phyloP scores from a whole-genome alignment of 2,113 vertebrate species.

The Xenus cinereus region DNA sequence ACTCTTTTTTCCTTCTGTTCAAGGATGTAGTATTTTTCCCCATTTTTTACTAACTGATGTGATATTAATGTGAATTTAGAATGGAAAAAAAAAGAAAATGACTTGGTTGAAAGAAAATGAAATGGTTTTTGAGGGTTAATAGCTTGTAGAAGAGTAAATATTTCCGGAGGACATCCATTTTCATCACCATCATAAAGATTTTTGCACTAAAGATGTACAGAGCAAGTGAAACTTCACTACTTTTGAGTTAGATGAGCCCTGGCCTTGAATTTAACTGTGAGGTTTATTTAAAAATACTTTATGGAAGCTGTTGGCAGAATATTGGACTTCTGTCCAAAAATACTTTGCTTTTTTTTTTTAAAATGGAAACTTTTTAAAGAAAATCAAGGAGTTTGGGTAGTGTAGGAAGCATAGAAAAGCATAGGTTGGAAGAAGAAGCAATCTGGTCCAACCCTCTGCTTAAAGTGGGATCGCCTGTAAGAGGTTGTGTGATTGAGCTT shows the following conservation, averaged over 20 bases:
- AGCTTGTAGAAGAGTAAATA: background rate
- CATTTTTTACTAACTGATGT: background rate
- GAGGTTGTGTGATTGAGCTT: background rate
- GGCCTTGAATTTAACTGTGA: background rate
- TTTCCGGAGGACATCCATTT: background rate
- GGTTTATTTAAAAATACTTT: background rate
- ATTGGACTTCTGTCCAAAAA: background rate
- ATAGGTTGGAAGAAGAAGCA: background rate
- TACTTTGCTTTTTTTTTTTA: background rate
- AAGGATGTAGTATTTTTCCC: background rate
- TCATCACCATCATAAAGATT: background rate
- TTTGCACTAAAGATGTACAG: background rate
- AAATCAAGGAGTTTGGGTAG: background rate
- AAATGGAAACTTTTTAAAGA: background rate
- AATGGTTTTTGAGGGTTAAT: background rate
- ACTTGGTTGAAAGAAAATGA: too few species aligned
- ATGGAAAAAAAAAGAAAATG: background rate
- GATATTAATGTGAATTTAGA: background rate
- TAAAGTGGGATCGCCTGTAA: background rate
- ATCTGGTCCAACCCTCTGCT: background rate
- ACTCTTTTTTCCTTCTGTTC: background rate
- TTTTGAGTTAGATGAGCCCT: background rate
- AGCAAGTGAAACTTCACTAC: background rate
- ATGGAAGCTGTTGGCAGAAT: background rate
- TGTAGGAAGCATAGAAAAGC: background rate